Percentiles rank a stretch among this genome's conserved stretches.
phyloP scores from a whole-genome alignment of 2,797 vertebrate genomes.

The Pelodytes ibericus region DNA sequence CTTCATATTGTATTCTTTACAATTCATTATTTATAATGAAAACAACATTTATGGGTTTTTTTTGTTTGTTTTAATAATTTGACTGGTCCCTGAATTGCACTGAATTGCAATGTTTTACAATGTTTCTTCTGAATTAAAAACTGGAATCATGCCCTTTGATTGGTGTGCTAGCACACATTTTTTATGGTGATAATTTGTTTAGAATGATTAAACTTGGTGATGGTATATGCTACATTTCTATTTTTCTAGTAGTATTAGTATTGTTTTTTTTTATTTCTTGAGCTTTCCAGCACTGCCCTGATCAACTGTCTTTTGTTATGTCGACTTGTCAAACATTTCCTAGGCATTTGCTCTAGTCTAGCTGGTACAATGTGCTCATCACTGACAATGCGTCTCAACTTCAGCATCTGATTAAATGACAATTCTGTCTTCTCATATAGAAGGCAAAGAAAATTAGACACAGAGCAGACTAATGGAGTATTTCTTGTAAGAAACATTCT shows the following conservation, averaged over 20 bases:
- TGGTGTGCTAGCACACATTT: too few relatives aligned
- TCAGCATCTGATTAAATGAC: conserved; percentile 5
- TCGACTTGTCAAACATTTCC: neutral
- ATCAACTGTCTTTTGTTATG: neutral
- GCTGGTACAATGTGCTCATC: neutral
- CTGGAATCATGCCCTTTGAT: too few relatives aligned
- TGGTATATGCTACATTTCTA: neutral
- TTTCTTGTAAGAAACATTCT: neutral
- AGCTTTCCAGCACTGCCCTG: neutral
- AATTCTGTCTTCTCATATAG: neutral
- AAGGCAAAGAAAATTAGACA: neutral
- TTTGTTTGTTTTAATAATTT: too few relatives aligned
- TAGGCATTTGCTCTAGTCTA: neutral
- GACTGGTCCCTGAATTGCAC: too few relatives aligned
- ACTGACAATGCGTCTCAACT: neutral
- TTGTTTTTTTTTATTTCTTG: neutral
- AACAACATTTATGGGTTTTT: too few relatives aligned
- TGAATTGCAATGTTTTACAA: too few relatives aligned
- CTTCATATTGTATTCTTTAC: too few relatives aligned
- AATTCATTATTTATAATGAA: too few relatives aligned
- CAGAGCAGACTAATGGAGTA: neutral
- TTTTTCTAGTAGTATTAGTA: neutral
- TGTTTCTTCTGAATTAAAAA: too few relatives aligned
- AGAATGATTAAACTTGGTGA: neutral
- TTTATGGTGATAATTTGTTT: neutral